Evolutionary conservation across 1,140 invertebrate species (phyloP).

Genomic region (Sycophila sp.): DNA sequence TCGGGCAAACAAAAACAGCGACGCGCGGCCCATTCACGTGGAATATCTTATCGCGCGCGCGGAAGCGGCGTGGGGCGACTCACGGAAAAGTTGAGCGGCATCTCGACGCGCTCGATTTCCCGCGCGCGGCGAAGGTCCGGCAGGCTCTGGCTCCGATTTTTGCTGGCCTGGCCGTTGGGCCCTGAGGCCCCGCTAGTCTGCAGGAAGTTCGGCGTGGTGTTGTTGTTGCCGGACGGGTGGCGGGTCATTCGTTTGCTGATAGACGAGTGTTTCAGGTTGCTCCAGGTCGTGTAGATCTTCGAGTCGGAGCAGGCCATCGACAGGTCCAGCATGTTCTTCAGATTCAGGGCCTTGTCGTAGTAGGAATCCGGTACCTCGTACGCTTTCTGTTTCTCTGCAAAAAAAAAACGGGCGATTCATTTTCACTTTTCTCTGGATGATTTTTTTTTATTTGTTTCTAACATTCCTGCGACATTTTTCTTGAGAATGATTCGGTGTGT

Average conservation of each 20-base stretch:
- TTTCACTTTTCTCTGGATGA: too few species aligned
- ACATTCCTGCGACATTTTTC: too few species aligned
- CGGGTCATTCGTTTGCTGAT: slow-evolving; percentile 64
- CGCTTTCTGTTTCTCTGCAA: slow-evolving; percentile 59
- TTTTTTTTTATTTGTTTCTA: too few species aligned
- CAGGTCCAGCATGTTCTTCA: slow-evolving; percentile 69
- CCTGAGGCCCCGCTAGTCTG: slow-evolving; percentile 12
- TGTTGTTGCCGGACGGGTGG: slow-evolving; percentile 84
- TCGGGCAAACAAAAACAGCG: too few species aligned
- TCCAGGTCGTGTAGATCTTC: slow-evolving; percentile 83
- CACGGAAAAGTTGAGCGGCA: slow-evolving; percentile 62
- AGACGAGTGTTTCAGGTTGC: slow-evolving; percentile 75
- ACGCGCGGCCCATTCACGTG: neutral
- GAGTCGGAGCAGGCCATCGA: slow-evolving; percentile 87
- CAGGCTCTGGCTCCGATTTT: slow-evolving; percentile 58
- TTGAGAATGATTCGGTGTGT: too few species aligned
- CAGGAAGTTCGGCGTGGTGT: slow-evolving; percentile 65
- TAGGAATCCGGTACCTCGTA: slow-evolving; percentile 53
- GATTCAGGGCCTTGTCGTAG: slow-evolving; percentile 54
- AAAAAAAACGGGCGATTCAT: too few species aligned
- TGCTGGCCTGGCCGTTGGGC: slow-evolving; percentile 35
- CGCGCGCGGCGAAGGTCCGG: slow-evolving; percentile 56
- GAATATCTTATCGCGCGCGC: slow-evolving; percentile 1
- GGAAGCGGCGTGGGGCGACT: slow-evolving; percentile 31
- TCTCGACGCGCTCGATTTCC: slow-evolving; percentile 46